These are phyloP conservation scores for Drosophila dives DNA, from an alignment of 2,888 invertebrate species.

Conservation along the genomic window DNA sequence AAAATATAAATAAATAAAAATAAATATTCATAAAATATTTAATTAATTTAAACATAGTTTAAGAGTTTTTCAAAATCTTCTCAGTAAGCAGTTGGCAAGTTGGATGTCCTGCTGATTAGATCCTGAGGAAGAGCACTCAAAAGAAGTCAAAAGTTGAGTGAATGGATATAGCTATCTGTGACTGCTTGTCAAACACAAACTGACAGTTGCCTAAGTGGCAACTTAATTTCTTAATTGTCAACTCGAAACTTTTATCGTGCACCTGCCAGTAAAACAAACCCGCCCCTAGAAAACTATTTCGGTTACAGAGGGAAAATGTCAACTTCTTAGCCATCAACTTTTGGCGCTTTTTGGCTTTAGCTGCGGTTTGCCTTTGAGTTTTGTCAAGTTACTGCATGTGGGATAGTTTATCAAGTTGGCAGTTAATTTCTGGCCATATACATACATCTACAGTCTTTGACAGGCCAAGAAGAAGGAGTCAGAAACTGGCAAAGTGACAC, in stretches of 20 bases:
- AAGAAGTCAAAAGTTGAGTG: constrained; percentile 51
- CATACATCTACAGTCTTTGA: constrained; percentile 32
- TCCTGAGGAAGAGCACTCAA: constrained; percentile 16
- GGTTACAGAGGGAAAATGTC: constrained; percentile 33
- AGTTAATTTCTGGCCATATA: constrained; percentile 57
- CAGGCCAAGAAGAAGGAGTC: constrained; percentile 42
- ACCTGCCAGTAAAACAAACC: constrained; percentile 55
- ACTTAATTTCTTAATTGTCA: constrained; percentile 85
- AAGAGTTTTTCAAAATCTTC: background rate
- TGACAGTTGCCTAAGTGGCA: constrained; percentile 83
- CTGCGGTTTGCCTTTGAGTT: constrained; percentile 72
- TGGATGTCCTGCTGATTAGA: background rate
- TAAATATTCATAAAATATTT: background rate
- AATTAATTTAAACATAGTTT: background rate
- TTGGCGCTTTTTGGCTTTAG: constrained; percentile 30
- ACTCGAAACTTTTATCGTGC: constrained; percentile 75
- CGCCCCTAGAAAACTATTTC: constrained; percentile 57
- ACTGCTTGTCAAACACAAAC: constrained; percentile 83
- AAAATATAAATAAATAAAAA: background rate
- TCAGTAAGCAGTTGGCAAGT: background rate
- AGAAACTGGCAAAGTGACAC: constrained; percentile 71
- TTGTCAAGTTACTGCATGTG: constrained; percentile 23
- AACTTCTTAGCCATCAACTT: constrained; percentile 50
- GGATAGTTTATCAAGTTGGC: constrained; percentile 52
- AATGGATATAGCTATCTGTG: constrained; percentile 54